Evolutionary conservation across 1,140 invertebrate genomes (phyloP).

Genomic region (Drosophila kohkoa): DNA sequence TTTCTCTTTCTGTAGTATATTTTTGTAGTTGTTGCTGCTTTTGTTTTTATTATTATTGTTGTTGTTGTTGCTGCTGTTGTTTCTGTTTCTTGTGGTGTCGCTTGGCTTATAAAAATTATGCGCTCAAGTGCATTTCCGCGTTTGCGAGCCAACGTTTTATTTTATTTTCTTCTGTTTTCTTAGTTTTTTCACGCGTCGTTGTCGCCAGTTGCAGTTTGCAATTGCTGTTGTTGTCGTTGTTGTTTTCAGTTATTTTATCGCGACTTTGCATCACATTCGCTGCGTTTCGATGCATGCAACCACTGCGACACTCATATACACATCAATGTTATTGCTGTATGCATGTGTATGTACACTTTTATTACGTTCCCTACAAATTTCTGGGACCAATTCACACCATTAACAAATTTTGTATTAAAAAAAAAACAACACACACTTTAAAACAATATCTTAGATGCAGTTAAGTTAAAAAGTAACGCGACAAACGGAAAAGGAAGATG

Average conservation of each 20-base stretch:
- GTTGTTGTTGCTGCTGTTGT: conserved; percentile 24
- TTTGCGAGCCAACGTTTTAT: conserved; percentile 60
- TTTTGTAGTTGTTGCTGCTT: conserved; percentile 25
- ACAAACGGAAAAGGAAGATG: conserved; percentile 12
- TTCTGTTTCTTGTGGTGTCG: conserved; percentile 54
- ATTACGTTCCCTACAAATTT: conserved; percentile 3
- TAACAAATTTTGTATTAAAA: conserved; percentile 11
- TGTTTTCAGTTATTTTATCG: conserved; percentile 50
- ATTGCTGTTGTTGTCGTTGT: conserved; percentile 12
- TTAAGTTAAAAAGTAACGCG: conserved; percentile 3
- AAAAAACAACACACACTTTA: conserved; percentile 1
- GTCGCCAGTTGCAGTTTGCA: conserved; percentile 44
- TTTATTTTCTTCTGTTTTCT: conserved; percentile 38
- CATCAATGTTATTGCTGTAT: background rate
- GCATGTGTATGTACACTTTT: conserved; percentile 2
- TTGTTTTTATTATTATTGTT: conserved; percentile 35
- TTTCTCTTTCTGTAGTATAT: conserved; percentile 40
- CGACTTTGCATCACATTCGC: conserved; percentile 64
- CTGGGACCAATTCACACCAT: conserved; percentile 7
- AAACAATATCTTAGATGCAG: conserved; percentile 8
- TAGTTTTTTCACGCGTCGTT: conserved; percentile 50
- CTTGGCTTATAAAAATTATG: conserved; percentile 79
- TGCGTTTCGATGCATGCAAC: conserved; percentile 55
- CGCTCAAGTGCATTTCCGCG: conserved; percentile 82
- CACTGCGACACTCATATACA: conserved; percentile 1